Base-by-base conservation (phyloP, 2,888 invertebrate genomes). In the Polyommatus icarus region DNA sequence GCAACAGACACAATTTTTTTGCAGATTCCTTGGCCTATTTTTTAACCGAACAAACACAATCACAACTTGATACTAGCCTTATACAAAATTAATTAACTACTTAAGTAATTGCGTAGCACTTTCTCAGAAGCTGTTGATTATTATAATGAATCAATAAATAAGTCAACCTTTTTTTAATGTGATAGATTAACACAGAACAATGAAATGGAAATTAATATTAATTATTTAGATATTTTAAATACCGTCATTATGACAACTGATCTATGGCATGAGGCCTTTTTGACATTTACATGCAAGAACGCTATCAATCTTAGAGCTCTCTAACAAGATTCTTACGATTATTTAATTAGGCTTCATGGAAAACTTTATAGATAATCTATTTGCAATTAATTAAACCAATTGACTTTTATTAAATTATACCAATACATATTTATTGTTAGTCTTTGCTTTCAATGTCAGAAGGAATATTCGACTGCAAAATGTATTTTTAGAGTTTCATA, bases 221-320 rank as follows among this genome's bases (percentile, higher is more conserved):
- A 67, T 67, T 67, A 67, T 67, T 61, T 12, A 12, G 59, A 61
- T 61, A 12, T 61, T 61, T 61, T 61, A 20, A 61, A 61, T 61
- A 24, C 20, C 29, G 15, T 67, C 29, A 67, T 29, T 32, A 67
- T 10, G n/a, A 59, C 10, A 24, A 61, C 29, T 29, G 67, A 67
- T 67, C 67, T 67, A 29, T 15, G 29, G 29, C 24, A 29, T 15
- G 29, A 12, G 15, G 29, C 29, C 61, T 12, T 67, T 67, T 67
- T 32, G 6, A 67, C 29, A 67, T 67, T 67, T 67, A 29, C 67
- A 67, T 67, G 67, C 67, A 29, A 67, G 12, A 67, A 15, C 29
- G 67, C 67, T 29, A 67, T 67, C 32, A 67, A 67, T 67, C 67
- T 15, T 32, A 32, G 0, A 18, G 15, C 29, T 32, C 18, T 32